Evolutionary conservation across 2,113 vertebrate genomes (phyloP), one percentile per base, ranked within the genome.

Genomic region (Pollachius pollachius): DNA sequence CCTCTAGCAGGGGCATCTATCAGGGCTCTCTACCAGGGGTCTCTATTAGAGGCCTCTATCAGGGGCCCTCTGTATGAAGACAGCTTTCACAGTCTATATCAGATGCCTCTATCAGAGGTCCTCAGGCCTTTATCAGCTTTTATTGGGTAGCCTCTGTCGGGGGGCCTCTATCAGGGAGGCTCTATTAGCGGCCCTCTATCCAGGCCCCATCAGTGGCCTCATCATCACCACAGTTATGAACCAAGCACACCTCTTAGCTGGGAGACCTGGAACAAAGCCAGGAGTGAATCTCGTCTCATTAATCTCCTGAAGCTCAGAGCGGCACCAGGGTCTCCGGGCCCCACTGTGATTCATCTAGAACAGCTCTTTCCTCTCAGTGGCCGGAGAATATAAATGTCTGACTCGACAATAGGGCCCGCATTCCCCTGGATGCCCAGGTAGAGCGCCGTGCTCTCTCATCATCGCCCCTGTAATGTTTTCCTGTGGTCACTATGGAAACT

Each of bases 401-500:
- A 62, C 25, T 17, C 70, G 79, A 80, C 81, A 73, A 74, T 73
- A 64, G 73, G 79, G 70, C 79, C 68, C 66, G 19, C 30, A 34
- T 34, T 34, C 68, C 8, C 67, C 8, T 52, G 78, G 88, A 84
- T 76, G 78, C 84, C 82, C 81, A 56, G 75, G 74, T 75, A 85
- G 75, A 75, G 78, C 70, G 75, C 70, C 81, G 87, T 84, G 84
- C 72, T 77, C 78, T 84, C 84, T 84, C 72, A 86, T 76, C 86
- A 87, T 84, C 73, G 79, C 78, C 78, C 77, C 79, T 62, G 62
- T 80, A 79, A 85, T 74, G 78, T 84, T 78, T 76, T 80, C 78
- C 69, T 68, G 72, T 77, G 88, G 84, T 91, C 91, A 77, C 82
- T 81, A 81, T 82, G 80, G 82, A 84, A 82, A 92, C 88, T 71